These are phyloP conservation scores for Sinella curviseta DNA, from an alignment of 1,140 invertebrate species.

Conservation along the genomic window DNA sequence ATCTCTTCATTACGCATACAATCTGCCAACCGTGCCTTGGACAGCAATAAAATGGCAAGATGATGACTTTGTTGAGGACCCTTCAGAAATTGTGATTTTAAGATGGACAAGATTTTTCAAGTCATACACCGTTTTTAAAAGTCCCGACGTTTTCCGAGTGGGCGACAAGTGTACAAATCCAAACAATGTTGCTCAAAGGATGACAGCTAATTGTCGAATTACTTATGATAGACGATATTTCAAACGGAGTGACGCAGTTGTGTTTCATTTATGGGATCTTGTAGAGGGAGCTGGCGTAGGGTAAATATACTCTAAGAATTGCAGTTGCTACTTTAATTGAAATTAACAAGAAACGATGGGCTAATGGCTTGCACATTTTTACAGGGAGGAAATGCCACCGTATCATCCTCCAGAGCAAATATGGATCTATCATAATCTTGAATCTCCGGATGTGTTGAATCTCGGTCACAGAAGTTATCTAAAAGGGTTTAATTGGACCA, in stretches of 20 bases:
- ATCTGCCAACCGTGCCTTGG: neutral
- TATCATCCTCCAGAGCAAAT: slow-evolving; percentile 55
- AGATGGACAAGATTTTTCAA: neutral
- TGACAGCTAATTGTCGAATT: slow-evolving; percentile 23
- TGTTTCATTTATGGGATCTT: slow-evolving; percentile 35
- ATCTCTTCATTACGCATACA: neutral
- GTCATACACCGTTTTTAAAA: neutral
- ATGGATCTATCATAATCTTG: slow-evolving; percentile 59
- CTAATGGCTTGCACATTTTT: no score
- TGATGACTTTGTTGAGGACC: neutral
- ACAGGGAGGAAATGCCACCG: no score
- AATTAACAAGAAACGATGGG: no score
- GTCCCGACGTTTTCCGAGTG: neutral
- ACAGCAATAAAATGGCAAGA: neutral
- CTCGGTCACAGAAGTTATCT: neutral
- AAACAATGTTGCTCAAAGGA: no score
- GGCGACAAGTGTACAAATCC: neutral
- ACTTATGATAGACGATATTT: slow-evolving; percentile 29
- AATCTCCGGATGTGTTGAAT: slow-evolving; percentile 53
- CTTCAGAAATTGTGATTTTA: neutral
- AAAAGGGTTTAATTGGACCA: slow-evolving; percentile 63
- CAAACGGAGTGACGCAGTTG: slow-evolving; percentile 29
- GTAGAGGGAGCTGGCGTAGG: slow-evolving; percentile 30
- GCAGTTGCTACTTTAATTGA: no score
- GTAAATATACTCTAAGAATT: no score